Percentiles rank a stretch among this genome's conserved stretches.
Conservation (phyloP, 2,797 vertebrate genomes). For the Bucorvus abyssinicus region DNA sequence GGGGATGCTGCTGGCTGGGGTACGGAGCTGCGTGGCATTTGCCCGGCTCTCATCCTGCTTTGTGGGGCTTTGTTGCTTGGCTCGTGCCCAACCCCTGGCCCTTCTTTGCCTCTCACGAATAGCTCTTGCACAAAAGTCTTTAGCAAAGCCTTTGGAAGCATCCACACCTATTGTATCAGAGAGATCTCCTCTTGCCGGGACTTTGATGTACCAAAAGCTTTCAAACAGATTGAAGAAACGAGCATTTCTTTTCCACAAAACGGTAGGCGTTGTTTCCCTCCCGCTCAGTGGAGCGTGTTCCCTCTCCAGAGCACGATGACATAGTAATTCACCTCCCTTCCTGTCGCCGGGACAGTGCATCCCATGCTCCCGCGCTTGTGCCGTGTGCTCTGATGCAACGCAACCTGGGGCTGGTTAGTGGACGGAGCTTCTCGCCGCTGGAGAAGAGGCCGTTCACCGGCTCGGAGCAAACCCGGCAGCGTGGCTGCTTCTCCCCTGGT, state of each 20-base stretch:
- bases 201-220: constrained; percentile 17
- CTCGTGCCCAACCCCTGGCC: neutral
- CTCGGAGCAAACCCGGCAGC: rapidly evolving
- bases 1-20: neutral
- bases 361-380: rapidly evolving
- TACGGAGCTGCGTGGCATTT: rapidly evolving
- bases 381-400: neutral
- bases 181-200: neutral
- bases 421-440: rapidly evolving
- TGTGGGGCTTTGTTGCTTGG: neutral
- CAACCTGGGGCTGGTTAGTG: rapidly evolving
- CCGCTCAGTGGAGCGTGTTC: rapidly evolving
- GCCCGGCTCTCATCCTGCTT: neutral
- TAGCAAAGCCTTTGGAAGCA: neutral
- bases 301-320: neutral
- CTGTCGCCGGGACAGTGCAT: neutral
- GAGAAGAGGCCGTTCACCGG: neutral
- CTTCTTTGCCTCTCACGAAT: neutral
- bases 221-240: neutral
- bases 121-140: neutral
- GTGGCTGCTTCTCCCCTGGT: neutral
- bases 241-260: neutral
- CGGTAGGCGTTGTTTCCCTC: rapidly evolving
- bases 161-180: neutral
- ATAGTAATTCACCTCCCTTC: neutral